A percentile compares a stretch with the other conserved stretches of the same genome.
Evolutionary conservation across 2,113 vertebrate genomes (phyloP).

Genomic region (Tragelaphus imberbis): DNA sequence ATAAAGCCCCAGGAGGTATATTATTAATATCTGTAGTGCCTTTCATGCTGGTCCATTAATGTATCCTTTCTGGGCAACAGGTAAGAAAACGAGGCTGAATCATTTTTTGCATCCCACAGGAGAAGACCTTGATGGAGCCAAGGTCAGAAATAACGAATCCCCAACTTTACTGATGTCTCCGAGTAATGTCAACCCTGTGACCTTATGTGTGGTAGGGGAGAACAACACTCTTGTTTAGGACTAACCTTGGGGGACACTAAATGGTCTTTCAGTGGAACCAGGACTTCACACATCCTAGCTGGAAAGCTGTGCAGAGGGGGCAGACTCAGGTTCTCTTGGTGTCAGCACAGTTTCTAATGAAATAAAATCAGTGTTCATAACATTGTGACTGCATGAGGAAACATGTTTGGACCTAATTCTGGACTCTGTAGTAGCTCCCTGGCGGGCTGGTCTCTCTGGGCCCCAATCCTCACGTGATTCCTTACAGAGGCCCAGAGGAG

Average conservation of each 20-base stretch:
- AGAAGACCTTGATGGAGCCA: background rate
- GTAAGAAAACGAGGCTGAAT: slow-evolving; percentile 3
- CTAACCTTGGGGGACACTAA: background rate
- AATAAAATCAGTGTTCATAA: background rate
- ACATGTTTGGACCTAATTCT: background rate
- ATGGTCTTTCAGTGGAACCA: background rate
- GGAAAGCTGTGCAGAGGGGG: background rate
- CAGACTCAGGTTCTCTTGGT: accelerated
- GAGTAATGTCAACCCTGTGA: background rate
- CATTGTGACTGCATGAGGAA: background rate
- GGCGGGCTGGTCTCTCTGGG: accelerated
- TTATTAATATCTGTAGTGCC: slow-evolving; percentile 8
- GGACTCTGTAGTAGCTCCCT: too few relatives aligned
- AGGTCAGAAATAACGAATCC: background rate
- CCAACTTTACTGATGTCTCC: background rate
- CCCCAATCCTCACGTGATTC: accelerated
- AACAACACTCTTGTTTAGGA: background rate
- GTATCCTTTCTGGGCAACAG: background rate
- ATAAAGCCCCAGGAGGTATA: slow-evolving; percentile 29
- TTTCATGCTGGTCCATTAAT: background rate
- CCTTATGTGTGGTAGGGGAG: background rate
- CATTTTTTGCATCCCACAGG: background rate
- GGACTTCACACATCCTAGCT: background rate
- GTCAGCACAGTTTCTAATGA: background rate
- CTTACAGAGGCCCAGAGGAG: background rate